Evolutionary conservation across 2,113 vertebrate genomes (phyloP).

Genomic region (Psammodynastes pulverulentus): DNA sequence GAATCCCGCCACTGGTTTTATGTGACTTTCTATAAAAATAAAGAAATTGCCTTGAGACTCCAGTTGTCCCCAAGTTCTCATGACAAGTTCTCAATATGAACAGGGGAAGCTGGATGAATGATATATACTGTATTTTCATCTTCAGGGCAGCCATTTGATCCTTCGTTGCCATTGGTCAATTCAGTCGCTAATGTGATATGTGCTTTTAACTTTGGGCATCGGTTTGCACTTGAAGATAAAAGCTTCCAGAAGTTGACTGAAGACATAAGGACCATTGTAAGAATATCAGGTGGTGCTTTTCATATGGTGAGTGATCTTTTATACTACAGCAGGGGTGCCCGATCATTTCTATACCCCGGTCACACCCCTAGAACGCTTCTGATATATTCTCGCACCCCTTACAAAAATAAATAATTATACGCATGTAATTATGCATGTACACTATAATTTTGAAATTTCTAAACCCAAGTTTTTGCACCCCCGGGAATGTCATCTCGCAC

Average conservation of each 20-base stretch:
- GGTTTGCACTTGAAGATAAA: slow-evolving; percentile 57
- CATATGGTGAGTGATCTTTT: slow-evolving; percentile 38
- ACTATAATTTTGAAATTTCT: too few relatives aligned
- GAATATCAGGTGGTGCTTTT: slow-evolving; percentile 34
- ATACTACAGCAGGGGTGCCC: neutral
- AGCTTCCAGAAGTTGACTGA: slow-evolving; percentile 58
- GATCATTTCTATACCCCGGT: too few relatives aligned
- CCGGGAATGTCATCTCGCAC: too few relatives aligned
- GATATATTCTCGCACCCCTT: too few relatives aligned
- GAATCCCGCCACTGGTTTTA: too few relatives aligned
- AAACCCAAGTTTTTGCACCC: too few relatives aligned
- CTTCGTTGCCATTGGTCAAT: slow-evolving; percentile 48
- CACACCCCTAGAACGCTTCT: too few relatives aligned
- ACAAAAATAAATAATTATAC: too few relatives aligned
- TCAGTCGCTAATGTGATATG: slow-evolving; percentile 59
- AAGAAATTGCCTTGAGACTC: neutral
- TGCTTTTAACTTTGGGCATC: slow-evolving; percentile 52
- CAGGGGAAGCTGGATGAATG: neutral
- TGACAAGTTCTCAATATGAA: neutral
- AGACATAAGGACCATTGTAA: slow-evolving; percentile 32
- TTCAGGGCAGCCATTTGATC: slow-evolving; percentile 55
- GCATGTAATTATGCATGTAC: too few relatives aligned
- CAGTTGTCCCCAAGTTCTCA: neutral
- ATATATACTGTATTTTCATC: neutral
- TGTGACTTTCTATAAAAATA: neutral